These are phyloP conservation scores for Sisyra terminalis DNA, from an alignment of 2,888 invertebrate species.

Conservation along the genomic window DNA sequence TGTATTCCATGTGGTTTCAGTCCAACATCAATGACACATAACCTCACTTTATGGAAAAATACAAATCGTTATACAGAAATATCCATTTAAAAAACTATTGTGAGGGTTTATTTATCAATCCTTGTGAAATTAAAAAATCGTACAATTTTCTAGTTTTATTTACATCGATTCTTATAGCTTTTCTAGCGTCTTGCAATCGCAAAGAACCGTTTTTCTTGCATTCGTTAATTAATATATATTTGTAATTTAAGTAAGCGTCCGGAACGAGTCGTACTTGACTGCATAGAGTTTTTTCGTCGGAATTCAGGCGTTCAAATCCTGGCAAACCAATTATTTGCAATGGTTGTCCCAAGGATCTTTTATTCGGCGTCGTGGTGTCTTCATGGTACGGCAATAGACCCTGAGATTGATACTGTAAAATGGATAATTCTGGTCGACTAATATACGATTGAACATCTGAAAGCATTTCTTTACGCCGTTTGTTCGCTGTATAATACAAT, in stretches of 20 bases:
- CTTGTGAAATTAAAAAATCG: slow-evolving; percentile 56
- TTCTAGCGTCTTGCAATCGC: slow-evolving; percentile 64
- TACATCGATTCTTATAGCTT: slow-evolving; percentile 80
- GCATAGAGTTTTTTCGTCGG: slow-evolving; percentile 60
- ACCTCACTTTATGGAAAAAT: too few species aligned
- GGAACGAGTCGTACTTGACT: slow-evolving; percentile 60
- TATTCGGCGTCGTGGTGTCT: slow-evolving; percentile 13
- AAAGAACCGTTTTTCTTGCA: slow-evolving; percentile 62
- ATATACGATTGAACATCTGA: slow-evolving; percentile 30
- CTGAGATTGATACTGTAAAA: slow-evolving; percentile 17
- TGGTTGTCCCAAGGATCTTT: slow-evolving; percentile 32
- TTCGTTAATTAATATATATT: slow-evolving; percentile 54
- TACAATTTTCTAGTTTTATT: slow-evolving; percentile 81
- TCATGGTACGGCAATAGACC: too few species aligned
- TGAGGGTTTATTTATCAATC: slow-evolving; percentile 39
- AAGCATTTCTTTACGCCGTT: slow-evolving; percentile 36
- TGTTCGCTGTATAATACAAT: slow-evolving; percentile 47
- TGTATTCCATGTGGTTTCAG: too few species aligned
- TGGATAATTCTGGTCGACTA: slow-evolving; percentile 13
- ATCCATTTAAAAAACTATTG: too few species aligned
- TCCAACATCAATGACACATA: too few species aligned
- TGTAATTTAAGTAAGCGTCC: slow-evolving; percentile 61
- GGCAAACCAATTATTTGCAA: slow-evolving; percentile 57
- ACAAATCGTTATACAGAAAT: too few species aligned
- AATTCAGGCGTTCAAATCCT: slow-evolving; percentile 54